These are phyloP conservation scores for Elmis aenea DNA, from an alignment of 2,888 invertebrate species.

Conservation along the genomic window DNA sequence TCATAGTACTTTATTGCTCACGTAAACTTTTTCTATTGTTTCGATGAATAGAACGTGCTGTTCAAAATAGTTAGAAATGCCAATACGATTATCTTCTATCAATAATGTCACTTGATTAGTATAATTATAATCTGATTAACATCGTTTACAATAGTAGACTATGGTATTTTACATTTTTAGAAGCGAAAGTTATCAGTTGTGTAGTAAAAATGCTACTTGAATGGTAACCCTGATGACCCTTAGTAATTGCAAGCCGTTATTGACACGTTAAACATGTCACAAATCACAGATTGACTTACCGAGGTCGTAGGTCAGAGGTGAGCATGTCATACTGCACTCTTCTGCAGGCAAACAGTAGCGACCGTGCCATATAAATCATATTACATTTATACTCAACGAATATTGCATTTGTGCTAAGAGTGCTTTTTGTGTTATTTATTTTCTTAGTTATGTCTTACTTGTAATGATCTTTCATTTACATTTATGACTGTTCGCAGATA, in stretches of 20 bases:
- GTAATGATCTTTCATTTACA: slow-evolving; percentile 9
- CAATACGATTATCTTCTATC: too few species aligned
- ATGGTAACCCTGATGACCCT: too few species aligned
- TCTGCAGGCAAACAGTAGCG: slow-evolving; percentile 5
- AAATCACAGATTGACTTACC: slow-evolving; percentile 1
- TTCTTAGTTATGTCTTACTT: slow-evolving; percentile 7
- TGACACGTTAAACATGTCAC: slow-evolving; percentile 9
- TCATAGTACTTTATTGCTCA: too few species aligned
- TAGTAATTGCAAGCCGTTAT: slow-evolving; percentile 8
- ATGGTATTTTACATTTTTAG: neutral
- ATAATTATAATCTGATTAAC: neutral
- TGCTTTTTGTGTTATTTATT: slow-evolving; percentile 5
- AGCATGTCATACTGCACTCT: slow-evolving; percentile 4
- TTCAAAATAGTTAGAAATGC: too few species aligned
- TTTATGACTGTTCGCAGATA: slow-evolving; percentile 5
- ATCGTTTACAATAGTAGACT: neutral
- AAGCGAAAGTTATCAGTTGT: too few species aligned
- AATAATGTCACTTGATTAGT: too few species aligned
- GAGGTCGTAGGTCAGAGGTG: slow-evolving; percentile 4
- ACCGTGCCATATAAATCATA: slow-evolving; percentile 7
- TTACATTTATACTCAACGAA: slow-evolving; percentile 2
- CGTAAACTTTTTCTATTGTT: too few species aligned
- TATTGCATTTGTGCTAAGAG: slow-evolving; percentile 1
- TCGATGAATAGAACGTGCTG: too few species aligned
- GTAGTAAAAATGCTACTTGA: too few species aligned